phyloP scores from a whole-genome alignment of 2,888 invertebrate species.

The Acronicta aceris region DNA sequence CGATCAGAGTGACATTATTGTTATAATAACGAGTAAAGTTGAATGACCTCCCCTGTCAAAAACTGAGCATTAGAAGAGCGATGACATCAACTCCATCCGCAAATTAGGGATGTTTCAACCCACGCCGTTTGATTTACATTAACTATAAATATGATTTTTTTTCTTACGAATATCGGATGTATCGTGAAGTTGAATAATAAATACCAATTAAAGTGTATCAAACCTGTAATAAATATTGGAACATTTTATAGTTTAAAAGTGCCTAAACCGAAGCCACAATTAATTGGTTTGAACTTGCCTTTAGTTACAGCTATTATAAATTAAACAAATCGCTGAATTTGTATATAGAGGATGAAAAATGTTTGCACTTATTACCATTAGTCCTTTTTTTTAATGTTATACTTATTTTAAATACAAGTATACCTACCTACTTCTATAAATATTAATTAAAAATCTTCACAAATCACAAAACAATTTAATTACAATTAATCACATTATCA shows the following conservation, averaged over 20 bases:
- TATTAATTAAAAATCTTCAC: too few relatives aligned
- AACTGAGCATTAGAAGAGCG: slow-evolving; percentile 39
- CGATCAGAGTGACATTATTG: slow-evolving; percentile 59
- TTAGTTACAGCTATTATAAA: slow-evolving; percentile 6
- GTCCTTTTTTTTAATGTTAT: too few relatives aligned
- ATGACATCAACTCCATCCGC: slow-evolving; percentile 61
- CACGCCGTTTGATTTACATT: slow-evolving; percentile 35
- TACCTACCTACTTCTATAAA: too few relatives aligned
- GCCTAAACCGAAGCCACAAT: neutral
- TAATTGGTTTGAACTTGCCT: neutral
- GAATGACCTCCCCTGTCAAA: slow-evolving; percentile 62
- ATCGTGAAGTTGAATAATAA: neutral
- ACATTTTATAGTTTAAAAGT: slow-evolving; percentile 17
- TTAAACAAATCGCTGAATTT: too few relatives aligned
- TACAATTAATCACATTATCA: too few relatives aligned
- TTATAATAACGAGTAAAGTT: slow-evolving; percentile 61
- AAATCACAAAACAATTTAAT: too few relatives aligned
- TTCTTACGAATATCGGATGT: slow-evolving; percentile 15
- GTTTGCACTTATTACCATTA: too few relatives aligned
- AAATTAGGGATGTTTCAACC: slow-evolving; percentile 60
- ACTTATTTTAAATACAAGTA: too few relatives aligned
- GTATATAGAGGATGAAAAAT: too few relatives aligned
- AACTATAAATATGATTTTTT: slow-evolving; percentile 27
- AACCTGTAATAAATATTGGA: slow-evolving; percentile 29
- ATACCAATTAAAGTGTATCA: slow-evolving; percentile 7